Evolutionary conservation across 1,140 invertebrate species (phyloP), one percentile per base, ranked within the genome.

Genomic region (Zaprionus kolodkinae): DNA sequence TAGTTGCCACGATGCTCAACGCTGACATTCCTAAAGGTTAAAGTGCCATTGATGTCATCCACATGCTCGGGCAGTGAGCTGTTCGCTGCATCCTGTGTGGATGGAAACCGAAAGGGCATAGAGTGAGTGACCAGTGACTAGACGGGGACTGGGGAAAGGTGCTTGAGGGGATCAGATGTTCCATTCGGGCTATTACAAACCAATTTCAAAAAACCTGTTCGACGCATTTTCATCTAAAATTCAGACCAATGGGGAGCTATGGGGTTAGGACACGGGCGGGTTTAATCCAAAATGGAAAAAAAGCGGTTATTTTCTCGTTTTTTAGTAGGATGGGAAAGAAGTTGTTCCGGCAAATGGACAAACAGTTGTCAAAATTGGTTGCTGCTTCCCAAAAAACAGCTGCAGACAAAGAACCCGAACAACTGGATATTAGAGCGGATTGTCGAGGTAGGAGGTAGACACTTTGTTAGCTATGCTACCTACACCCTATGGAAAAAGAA

Each of bases 1-100:
- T 97, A 97, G 73, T 94, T 94, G 7, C 97, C 98, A 69, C 95
- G 95, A 93, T 99, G 97, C 12, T 94, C 94, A 11, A 94, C 93
- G 59, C 95, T 93, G 0, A 98, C 97, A 33, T 95, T 95, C 63
- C 96, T 95, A 83, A 99, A 98, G 81, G 96, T 94, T 30, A 99
- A 93, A 10, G 96, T 97, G 10, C 97, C 97, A 92, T 98, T 97
- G 36, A 96, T 93, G 80, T 97, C 96, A 25, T 95, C 94, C 70
- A 97, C 94, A 83, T 97, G 96, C 66, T 94, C 93, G 1, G 96
- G 95, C 68, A 97, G 95, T 21, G 76, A 52, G 13, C 94, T 93
- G 17, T 95, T 94, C 21, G 15, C 11, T 25, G 61, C 71, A 68
- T 95, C 94, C 93, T 95, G 69, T 6, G 0, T 40, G 7, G 7